Conservation (phyloP, 2,888 invertebrate species). For the Cryptocheilus praepositus region DNA sequence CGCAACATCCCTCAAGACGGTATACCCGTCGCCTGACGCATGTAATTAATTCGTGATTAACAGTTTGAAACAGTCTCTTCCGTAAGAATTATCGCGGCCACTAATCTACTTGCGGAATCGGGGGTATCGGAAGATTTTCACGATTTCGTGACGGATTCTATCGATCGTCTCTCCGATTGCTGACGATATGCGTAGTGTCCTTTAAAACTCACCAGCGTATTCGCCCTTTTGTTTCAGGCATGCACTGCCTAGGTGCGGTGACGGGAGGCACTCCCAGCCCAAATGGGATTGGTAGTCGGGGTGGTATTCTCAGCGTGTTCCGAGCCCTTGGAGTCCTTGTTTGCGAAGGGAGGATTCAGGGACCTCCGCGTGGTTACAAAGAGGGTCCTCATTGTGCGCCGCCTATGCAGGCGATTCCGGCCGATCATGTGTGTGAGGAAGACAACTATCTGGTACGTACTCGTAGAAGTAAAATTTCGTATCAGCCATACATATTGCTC, state of each 20-base stretch:
- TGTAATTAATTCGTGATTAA: no score
- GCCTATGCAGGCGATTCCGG: slow-evolving; percentile 70
- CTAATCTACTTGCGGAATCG: no score
- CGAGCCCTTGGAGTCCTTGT: slow-evolving; percentile 74
- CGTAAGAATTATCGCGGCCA: no score
- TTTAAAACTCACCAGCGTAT: no score
- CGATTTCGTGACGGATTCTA: background rate
- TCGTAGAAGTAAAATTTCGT: background rate
- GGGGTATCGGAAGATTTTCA: no score
- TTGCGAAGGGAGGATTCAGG: slow-evolving; percentile 73
- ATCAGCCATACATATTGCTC: background rate
- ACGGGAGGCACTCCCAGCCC: slow-evolving; percentile 62
- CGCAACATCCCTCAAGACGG: no score
- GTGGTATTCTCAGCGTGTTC: slow-evolving; percentile 68
- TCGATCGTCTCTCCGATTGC: background rate
- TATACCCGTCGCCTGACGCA: no score
- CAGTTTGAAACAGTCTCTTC: no score
- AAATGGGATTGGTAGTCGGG: slow-evolving; percentile 64
- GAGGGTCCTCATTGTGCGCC: slow-evolving; percentile 83
- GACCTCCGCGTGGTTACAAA: slow-evolving; percentile 78
- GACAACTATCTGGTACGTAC: slow-evolving; percentile 76
- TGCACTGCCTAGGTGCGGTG: slow-evolving; percentile 73
- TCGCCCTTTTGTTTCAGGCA: slow-evolving; percentile 58
- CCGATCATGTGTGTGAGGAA: slow-evolving; percentile 76
- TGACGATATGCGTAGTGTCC: background rate